Evolutionary conservation across 2,113 vertebrate genomes (phyloP).

Genomic region (Solea senegalensis): DNA sequence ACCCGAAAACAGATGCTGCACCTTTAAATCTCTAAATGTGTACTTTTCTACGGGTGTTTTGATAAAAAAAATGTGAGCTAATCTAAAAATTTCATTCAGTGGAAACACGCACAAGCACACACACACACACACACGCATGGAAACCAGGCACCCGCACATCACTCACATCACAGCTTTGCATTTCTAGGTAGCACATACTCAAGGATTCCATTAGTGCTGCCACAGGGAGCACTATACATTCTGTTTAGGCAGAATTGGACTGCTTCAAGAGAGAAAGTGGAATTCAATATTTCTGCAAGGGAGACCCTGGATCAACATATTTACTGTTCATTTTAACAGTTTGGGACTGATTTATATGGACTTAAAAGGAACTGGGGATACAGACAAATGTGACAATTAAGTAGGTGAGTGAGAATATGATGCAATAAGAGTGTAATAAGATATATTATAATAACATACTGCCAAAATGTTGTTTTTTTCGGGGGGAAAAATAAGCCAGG

Average conservation of each 20-base stretch:
- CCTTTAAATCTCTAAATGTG: no score
- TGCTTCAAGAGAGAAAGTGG: constrained; percentile 62
- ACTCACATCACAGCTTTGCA: constrained; percentile 47
- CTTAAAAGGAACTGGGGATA: constrained; percentile 10
- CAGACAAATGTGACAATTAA: constrained; percentile 44
- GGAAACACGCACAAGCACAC: constrained; percentile 1
- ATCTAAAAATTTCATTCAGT: no score
- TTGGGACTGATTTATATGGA: constrained; percentile 36
- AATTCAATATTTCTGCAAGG: constrained; percentile 52
- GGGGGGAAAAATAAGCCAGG: constrained; percentile 22
- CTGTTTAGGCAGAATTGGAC: constrained; percentile 49
- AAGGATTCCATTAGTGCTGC: constrained; percentile 67
- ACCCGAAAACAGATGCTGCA: no score
- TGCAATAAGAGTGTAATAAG: constrained; percentile 50
- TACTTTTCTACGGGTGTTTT: no score
- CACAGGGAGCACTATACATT: constrained; percentile 37
- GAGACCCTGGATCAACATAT: constrained; percentile 56
- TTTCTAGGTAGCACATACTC: constrained; percentile 50
- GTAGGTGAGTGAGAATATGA: constrained; percentile 36
- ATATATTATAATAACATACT: constrained; percentile 3
- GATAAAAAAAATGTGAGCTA: no score
- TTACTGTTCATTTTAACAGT: constrained; percentile 47
- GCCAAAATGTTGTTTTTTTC: constrained; percentile 25
- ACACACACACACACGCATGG: constrained; percentile 1
- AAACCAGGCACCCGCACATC: background rate